Evolutionary conservation across 2,888 invertebrate genomes (phyloP).

Genomic region (Nasonia oneida): DNA sequence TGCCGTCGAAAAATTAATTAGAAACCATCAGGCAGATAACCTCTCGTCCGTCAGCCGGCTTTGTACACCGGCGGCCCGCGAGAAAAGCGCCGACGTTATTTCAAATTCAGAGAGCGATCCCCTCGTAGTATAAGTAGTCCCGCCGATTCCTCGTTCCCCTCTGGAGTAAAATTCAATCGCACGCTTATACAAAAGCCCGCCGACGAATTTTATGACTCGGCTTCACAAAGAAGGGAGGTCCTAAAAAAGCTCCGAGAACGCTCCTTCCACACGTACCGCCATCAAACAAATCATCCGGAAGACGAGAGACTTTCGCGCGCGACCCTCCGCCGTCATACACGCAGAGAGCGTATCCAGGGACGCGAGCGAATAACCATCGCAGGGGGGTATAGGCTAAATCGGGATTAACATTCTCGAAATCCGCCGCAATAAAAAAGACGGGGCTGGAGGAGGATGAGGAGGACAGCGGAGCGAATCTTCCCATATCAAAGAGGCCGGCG

Average conservation of each 20-base stretch:
- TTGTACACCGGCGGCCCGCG: no score
- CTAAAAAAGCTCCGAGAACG: neutral
- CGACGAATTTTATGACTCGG: constrained; percentile 42
- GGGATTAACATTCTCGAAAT: constrained; percentile 63
- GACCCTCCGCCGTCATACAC: neutral
- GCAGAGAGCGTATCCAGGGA: neutral
- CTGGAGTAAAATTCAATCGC: constrained; percentile 46
- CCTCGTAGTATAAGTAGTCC: neutral
- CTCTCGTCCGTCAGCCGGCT: no score
- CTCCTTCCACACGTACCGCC: constrained; percentile 2
- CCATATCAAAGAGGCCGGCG: constrained; percentile 57
- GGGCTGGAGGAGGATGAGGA: neutral
- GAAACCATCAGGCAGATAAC: no score
- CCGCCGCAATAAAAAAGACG: constrained; percentile 55
- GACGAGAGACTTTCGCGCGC: constrained; percentile 35
- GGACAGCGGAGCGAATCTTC: constrained; percentile 34
- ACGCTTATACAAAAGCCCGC: neutral
- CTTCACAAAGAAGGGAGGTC: neutral
- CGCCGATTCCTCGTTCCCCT: neutral
- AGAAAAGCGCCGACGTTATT: neutral
- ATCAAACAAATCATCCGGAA: constrained; percentile 58
- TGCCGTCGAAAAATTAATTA: neutral
- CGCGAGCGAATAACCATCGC: constrained; percentile 21
- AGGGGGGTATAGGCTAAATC: constrained; percentile 44
- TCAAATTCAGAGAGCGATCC: neutral